Conservation (phyloP, 2,113 vertebrate species). For the Xenus cinereus region DNA sequence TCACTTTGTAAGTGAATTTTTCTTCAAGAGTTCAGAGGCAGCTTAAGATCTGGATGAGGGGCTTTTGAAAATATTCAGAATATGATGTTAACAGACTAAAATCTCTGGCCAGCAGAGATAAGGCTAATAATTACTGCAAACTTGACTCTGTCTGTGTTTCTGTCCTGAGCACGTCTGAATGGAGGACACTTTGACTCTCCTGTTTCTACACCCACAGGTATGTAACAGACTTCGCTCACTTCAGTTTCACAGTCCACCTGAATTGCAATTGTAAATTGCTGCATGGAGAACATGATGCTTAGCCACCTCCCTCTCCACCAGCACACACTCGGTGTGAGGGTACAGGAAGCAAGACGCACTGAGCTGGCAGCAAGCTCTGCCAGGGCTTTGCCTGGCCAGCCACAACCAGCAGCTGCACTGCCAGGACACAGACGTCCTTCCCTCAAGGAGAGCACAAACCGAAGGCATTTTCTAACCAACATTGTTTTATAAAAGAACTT, state of each 20-base stretch:
- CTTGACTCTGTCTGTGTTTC: not conserved
- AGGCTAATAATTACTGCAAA: not conserved
- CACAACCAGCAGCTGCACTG: not conserved
- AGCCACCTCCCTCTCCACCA: not conserved
- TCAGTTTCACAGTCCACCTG: not conserved
- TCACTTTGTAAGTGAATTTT: not conserved
- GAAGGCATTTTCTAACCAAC: not conserved
- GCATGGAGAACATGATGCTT: accelerated
- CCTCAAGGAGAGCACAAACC: accelerated
- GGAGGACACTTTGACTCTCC: not conserved
- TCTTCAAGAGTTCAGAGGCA: not conserved
- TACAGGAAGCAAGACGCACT: not conserved
- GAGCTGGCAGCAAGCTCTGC: not conserved
- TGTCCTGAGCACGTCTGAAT: not conserved
- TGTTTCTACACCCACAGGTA: not conserved
- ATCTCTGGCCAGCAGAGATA: not conserved
- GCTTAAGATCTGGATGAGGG: not conserved
- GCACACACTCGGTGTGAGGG: not conserved
- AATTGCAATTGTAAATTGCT: not conserved
- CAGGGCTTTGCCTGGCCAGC: not conserved
- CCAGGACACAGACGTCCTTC: not conserved
- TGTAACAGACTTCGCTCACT: not conserved
- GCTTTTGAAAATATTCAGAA: not conserved
- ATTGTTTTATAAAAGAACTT: not conserved
- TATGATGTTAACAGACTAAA: not conserved